phyloP scores from a whole-genome alignment of 2,797 vertebrate species.

The Pantherophis alleghaniensis region DNA sequence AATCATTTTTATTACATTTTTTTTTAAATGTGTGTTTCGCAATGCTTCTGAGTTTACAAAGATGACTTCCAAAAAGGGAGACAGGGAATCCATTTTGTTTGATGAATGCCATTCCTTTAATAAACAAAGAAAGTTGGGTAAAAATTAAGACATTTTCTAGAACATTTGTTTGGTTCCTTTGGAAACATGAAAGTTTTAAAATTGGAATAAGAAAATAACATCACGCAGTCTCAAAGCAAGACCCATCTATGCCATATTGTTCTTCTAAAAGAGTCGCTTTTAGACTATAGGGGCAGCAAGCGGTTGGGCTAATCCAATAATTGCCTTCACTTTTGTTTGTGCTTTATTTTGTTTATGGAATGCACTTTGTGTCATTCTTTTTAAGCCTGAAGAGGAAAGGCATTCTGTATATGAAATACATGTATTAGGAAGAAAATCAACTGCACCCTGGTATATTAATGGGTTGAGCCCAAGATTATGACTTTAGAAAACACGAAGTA shows the following conservation, averaged over 20 bases:
- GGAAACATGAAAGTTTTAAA: neutral
- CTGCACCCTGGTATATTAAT: conserved; percentile 71
- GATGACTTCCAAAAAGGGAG: neutral
- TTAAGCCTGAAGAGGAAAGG: conserved; percentile 69
- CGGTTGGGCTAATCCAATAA: conserved; percentile 55
- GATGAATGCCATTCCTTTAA: neutral
- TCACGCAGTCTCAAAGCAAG: conserved; percentile 35
- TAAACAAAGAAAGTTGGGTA: neutral
- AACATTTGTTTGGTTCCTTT: neutral
- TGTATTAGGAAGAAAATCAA: conserved; percentile 76
- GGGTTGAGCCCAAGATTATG: conserved; percentile 67
- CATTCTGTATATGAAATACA: conserved; percentile 50
- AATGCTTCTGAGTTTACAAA: neutral
- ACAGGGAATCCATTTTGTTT: neutral
- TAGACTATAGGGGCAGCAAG: conserved; percentile 55
- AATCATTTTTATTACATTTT: neutral
- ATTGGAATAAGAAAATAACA: neutral
- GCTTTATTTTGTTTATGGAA: conserved; percentile 56
- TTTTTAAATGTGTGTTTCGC: neutral
- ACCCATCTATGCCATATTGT: conserved; percentile 32
- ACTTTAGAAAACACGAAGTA: conserved; percentile 76
- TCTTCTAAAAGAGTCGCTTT: neutral
- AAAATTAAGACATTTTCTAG: neutral
- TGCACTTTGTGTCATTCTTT: conserved; percentile 54
- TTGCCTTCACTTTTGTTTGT: conserved; percentile 46